Evolutionary conservation across 2,113 vertebrate genomes (phyloP), one percentile per base, ranked within the genome.

Genomic region (Poicephalus gulielmi): DNA sequence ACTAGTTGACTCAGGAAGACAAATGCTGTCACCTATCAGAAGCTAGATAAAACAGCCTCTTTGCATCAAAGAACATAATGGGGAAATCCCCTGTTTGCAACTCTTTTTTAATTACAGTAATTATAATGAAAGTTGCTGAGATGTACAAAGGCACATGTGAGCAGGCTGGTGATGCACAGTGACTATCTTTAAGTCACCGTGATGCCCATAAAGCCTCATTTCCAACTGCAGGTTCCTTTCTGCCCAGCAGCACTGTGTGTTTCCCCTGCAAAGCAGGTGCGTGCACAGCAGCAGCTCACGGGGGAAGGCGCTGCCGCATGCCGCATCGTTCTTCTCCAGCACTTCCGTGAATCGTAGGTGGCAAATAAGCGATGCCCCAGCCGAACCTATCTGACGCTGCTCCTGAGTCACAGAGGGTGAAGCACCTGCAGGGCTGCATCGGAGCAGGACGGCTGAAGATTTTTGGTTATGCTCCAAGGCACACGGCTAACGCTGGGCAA

Each of bases 241-340:
- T 3, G 39, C 78, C 28, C 2, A 6, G 4, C 17, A 30, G 30
- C 57, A 23, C 22, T 0, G 5, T 2, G 7, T 13, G 10, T 0
- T 0, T 4, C 3, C 6, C 17, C 1, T 0, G 23, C 3, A 7
- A 8, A 33, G 20, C 57, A 5, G n/a, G 9, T 0, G 6, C 0
- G 1, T 6, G 44, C 55, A 55, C 0, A 11, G 27, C 57, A 59
- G 57, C 57, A 24, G 22, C 57, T 24, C 57, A 24, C 6, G 4
- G 9, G 22, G 22, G 33, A 35, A 59, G 22, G n/a, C 9, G 13
- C 22, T 59, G 57, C 57, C 20, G 1, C 33, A 23, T 2, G 19
- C 33, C 35, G 2, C 35, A 12, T 11, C 1, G 7, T 2, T 37
- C 53, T 27, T 39, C 84, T 14, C 20, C 53, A 11, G 44, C 20